phyloP scores from a whole-genome alignment of 2,888 invertebrate genomes.

The Linnaemya vulpina region DNA sequence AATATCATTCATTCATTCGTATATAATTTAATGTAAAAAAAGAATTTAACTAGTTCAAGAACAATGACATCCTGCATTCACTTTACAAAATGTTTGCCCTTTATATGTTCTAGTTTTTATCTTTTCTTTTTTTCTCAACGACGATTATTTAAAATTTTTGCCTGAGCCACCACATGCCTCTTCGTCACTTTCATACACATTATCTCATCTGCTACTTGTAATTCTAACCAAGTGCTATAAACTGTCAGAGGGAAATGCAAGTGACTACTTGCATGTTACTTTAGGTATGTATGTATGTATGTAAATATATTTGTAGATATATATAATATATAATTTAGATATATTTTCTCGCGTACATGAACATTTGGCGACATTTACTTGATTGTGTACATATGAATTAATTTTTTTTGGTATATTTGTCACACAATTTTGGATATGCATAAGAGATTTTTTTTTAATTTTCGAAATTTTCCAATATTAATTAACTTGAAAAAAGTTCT shows the following conservation, averaged over 20 bases:
- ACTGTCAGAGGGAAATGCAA: slow-evolving; percentile 14
- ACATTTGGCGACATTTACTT: background rate
- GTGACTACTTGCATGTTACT: slow-evolving; percentile 7
- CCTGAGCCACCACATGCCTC: background rate
- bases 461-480: no score
- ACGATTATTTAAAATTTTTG: slow-evolving; percentile 31
- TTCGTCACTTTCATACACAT: background rate
- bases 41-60: slow-evolving; percentile 46
- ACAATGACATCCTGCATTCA: background rate
- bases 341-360: background rate
- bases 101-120: slow-evolving; percentile 1
- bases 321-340: no score
- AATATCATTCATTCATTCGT: background rate
- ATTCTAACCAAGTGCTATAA: slow-evolving; percentile 25
- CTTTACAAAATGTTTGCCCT: background rate
- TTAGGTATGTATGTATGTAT: background rate
- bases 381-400: no score
- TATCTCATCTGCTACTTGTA: slow-evolving; percentile 49
- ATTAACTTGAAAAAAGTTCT: no score
- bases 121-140: background rate
- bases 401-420: no score
- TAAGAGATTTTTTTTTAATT: no score
- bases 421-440: no score
- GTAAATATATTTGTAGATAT: no score
- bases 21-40: background rate